phyloP scores from a whole-genome alignment of 1,140 invertebrate genomes.

The Drosophila azteca region DNA sequence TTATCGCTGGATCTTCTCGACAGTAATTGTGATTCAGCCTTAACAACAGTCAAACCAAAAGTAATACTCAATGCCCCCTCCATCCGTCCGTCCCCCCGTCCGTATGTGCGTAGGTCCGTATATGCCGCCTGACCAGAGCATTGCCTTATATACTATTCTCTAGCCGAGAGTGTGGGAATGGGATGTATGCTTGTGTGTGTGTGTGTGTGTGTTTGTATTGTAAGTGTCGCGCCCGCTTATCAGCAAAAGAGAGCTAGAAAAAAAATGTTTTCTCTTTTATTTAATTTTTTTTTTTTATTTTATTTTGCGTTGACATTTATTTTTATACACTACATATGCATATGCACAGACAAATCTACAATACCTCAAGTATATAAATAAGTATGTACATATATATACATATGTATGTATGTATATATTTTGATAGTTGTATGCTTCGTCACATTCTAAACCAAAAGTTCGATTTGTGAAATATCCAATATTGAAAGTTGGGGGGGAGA shows the following conservation, averaged over 20 bases:
- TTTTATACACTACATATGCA: constrained; percentile 62
- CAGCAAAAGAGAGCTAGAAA: constrained; percentile 71
- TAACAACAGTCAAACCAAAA: constrained; percentile 37
- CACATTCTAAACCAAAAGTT: constrained; percentile 20
- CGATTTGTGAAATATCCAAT: constrained; percentile 14
- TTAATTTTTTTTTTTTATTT: constrained; percentile 43
- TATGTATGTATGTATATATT: neutral
- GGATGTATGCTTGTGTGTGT: neutral
- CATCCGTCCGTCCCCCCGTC: constrained; percentile 25
- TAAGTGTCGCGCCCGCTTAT: constrained; percentile 66
- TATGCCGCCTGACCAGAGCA: constrained; percentile 2
- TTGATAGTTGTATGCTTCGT: neutral
- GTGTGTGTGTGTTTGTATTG: constrained; percentile 24
- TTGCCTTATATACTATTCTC: constrained; percentile 28
- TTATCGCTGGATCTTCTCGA: constrained; percentile 17
- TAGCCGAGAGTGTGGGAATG: neutral
- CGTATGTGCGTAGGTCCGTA: too few relatives aligned
- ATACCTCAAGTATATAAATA: constrained; percentile 33
- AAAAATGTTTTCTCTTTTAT: constrained; percentile 74
- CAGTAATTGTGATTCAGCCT: constrained; percentile 25
- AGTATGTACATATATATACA: constrained; percentile 11
- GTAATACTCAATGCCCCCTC: constrained; percentile 21
- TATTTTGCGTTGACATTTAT: constrained; percentile 68
- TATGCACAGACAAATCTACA: constrained; percentile 36
- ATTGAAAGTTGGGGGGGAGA: constrained; percentile 4